phyloP scores from a whole-genome alignment of 2,888 invertebrate species.

The Diaperis boleti region DNA sequence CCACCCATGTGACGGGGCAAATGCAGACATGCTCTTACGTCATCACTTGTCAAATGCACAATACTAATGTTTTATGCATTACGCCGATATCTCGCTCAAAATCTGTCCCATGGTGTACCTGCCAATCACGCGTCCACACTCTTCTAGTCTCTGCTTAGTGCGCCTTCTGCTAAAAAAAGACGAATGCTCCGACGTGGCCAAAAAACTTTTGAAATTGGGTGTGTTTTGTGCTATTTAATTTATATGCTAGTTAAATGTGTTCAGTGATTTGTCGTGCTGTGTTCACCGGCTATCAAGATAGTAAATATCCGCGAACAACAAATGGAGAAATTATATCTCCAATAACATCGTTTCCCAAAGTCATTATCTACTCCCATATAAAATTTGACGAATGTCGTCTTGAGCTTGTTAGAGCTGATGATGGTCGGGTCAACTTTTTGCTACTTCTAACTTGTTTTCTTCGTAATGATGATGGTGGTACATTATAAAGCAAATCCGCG shows the following conservation, averaged over 20 bases:
- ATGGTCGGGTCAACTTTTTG: constrained; percentile 27
- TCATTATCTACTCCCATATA: constrained; percentile 13
- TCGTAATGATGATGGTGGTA: constrained; percentile 16
- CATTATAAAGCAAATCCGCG: constrained; percentile 8
- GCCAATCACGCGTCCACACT: constrained; percentile 54
- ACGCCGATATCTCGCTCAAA: constrained; percentile 54
- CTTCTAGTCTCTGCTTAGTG: neutral
- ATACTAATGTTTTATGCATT: constrained; percentile 63
- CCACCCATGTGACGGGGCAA: constrained; percentile 39
- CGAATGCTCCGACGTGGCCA: neutral
- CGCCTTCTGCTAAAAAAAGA: neutral
- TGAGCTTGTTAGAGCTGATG: constrained; percentile 12
- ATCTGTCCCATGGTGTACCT: constrained; percentile 54
- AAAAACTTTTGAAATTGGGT: constrained; percentile 9
- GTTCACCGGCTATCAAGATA: constrained; percentile 53
- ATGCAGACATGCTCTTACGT: constrained; percentile 58
- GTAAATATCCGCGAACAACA: constrained; percentile 37
- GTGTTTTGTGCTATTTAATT: constrained; percentile 57
- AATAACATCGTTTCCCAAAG: constrained; percentile 25
- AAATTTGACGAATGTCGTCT: constrained; percentile 33
- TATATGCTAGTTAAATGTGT: constrained; percentile 57
- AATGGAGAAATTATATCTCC: constrained; percentile 42
- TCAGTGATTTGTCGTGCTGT: constrained; percentile 61
- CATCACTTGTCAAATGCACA: constrained; percentile 62
- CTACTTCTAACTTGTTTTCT: constrained; percentile 24